phyloP scores from a whole-genome alignment of 2,888 invertebrate genomes.

The Cremastobaeus sp. region DNA sequence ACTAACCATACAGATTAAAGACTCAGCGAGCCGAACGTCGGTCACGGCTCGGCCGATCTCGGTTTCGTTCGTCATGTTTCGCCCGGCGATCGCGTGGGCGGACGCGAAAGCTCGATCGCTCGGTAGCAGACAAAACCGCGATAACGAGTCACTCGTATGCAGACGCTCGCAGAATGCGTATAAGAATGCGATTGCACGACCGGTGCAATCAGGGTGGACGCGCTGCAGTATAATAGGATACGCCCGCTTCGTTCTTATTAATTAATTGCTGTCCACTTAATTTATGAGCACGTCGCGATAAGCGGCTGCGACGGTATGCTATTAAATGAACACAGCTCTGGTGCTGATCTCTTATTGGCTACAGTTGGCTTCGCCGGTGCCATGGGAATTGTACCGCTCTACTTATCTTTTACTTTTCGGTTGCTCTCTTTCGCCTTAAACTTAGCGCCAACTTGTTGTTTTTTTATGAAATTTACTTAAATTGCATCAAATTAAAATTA shows the following conservation, averaged over 20 bases:
- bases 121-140: not conserved
- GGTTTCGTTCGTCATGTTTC: slow-evolving; percentile 50
- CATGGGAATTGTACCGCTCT: not conserved
- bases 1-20: too few species aligned
- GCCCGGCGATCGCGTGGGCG: slow-evolving; percentile 36
- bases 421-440: too few species aligned
- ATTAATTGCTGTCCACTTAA: slow-evolving; percentile 36
- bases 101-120: slow-evolving; percentile 26
- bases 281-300: slow-evolving; percentile 26
- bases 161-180: slow-evolving; percentile 8
- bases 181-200: slow-evolving; percentile 5
- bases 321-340: slow-evolving; percentile 14
- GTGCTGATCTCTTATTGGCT: slow-evolving; percentile 5
- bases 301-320: slow-evolving; percentile 9
- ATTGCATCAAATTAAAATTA: too few species aligned
- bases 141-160: slow-evolving; percentile 23
- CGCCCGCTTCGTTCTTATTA: slow-evolving; percentile 23
- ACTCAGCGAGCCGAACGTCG: slow-evolving; percentile 59
- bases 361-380: not conserved
- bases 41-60: slow-evolving; percentile 61
- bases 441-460: too few species aligned
- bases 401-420: too few species aligned
- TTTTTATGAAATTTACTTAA: too few species aligned
- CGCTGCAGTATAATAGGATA: slow-evolving; percentile 12
- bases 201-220: slow-evolving; percentile 22